These are phyloP conservation scores for Pipa parva DNA, from an alignment of 2,113 vertebrate species.

Conservation along the genomic window DNA sequence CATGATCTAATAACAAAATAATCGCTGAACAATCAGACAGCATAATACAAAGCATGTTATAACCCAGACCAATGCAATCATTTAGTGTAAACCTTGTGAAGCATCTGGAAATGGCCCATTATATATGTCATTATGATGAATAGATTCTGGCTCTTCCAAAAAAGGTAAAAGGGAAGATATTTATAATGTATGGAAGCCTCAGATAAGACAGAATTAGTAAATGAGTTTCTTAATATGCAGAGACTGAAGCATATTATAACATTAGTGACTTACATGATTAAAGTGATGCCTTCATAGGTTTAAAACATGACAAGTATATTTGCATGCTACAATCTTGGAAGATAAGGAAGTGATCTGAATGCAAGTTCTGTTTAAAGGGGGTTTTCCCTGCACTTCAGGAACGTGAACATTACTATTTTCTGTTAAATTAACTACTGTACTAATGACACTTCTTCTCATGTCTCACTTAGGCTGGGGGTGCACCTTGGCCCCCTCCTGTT, in stretches of 20 bases:
- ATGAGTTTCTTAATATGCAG: constrained; percentile 4
- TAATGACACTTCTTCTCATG: no score
- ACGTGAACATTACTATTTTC: no score
- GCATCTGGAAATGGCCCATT: constrained; percentile 34
- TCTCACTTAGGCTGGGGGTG: no score
- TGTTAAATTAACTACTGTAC: no score
- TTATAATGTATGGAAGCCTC: constrained; percentile 8
- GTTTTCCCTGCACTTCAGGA: no score
- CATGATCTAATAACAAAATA: constrained; percentile 34
- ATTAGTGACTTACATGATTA: constrained; percentile 11
- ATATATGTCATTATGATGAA: constrained; percentile 36
- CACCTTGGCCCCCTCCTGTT: no score
- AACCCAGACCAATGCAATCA: constrained; percentile 16
- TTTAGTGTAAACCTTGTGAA: constrained; percentile 8
- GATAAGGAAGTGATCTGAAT: no score
- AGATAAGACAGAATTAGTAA: constrained; percentile 20
- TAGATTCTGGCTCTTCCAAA: constrained; percentile 20
- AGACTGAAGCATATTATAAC: constrained; percentile 10
- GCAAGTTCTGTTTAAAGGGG: no score
- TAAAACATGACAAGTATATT: no score
- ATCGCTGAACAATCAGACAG: constrained; percentile 32
- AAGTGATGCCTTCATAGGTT: not conserved
- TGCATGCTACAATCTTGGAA: no score
- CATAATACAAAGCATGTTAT: constrained; percentile 33
- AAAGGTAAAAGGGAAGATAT: constrained; percentile 12